Conservation (phyloP, 2,888 invertebrate genomes). For the Cosmia pyralina region DNA sequence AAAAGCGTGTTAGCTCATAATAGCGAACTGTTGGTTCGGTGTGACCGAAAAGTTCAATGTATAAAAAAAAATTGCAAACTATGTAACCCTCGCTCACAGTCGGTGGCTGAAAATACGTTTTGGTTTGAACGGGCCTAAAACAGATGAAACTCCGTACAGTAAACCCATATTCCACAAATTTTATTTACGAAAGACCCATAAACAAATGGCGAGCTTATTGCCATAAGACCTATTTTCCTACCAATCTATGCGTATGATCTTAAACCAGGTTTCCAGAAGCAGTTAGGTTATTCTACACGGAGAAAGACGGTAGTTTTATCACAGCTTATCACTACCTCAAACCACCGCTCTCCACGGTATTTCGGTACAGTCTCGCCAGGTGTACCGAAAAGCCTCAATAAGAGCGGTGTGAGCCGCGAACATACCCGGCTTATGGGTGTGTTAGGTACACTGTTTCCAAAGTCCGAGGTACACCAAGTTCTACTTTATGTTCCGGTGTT, state of each 20-base stretch:
- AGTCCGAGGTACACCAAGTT: conserved; percentile 46
- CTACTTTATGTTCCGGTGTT: conserved; percentile 35
- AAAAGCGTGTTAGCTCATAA: neutral
- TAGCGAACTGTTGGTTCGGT: neutral
- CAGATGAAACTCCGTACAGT: too few species aligned
- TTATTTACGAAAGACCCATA: neutral
- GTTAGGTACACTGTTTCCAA: conserved; percentile 45
- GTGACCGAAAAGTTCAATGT: neutral
- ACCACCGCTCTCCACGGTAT: conserved; percentile 6
- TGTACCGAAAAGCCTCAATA: conserved; percentile 57
- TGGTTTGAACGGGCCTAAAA: too few species aligned
- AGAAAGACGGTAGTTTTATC: neutral
- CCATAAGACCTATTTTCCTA: neutral
- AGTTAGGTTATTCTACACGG: neutral
- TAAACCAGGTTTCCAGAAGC: neutral
- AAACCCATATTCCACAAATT: neutral
- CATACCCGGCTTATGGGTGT: conserved; percentile 45
- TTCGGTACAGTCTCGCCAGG: conserved; percentile 42
- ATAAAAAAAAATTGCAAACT: neutral
- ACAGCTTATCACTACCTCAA: conserved; percentile 9
- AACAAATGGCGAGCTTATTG: neutral
- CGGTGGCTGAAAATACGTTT: neutral
- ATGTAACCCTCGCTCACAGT: neutral
- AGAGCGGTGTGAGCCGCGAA: conserved; percentile 56
- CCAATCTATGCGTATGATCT: neutral